These are phyloP conservation scores for Sepioteuthis lessoniana DNA, from an alignment of 2,888 invertebrate genomes.

Conservation along the genomic window DNA sequence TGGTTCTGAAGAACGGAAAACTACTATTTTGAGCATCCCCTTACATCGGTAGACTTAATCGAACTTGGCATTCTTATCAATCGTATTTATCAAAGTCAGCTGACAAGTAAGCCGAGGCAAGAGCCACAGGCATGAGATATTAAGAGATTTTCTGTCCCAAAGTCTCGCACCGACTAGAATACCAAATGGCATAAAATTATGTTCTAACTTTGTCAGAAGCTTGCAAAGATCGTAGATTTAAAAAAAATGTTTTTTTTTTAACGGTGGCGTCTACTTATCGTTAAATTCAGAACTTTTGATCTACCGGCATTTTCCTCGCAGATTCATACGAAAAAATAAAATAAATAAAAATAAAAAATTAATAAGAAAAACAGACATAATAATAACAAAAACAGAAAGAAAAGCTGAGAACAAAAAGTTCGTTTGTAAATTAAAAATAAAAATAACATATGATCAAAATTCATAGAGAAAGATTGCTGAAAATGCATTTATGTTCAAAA, in stretches of 20 bases:
- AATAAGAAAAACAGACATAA: too few relatives aligned
- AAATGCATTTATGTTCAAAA: not conserved
- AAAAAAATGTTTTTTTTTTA: too few relatives aligned
- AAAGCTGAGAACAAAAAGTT: too few relatives aligned
- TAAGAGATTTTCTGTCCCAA: not conserved
- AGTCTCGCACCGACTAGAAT: not conserved
- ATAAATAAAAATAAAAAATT: too few relatives aligned
- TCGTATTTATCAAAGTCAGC: not conserved
- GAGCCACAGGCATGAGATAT: not conserved
- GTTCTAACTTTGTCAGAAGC: not conserved
- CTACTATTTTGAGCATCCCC: not conserved
- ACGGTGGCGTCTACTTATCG: not conserved
- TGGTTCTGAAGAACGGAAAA: not conserved
- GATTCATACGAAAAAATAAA: too few relatives aligned
- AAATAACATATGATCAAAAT: not conserved
- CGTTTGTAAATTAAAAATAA: not conserved
- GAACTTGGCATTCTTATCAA: not conserved
- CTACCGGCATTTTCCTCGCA: too few relatives aligned
- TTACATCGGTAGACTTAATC: not conserved
- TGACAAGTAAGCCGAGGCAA: not conserved
- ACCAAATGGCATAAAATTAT: not conserved
- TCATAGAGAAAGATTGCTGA: not conserved
- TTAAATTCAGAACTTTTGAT: not conserved
- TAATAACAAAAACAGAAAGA: too few relatives aligned
- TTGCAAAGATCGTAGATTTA: not conserved